Base-by-base conservation (phyloP, 1,140 invertebrate genomes). In the Leptopilina boulardi region DNA sequence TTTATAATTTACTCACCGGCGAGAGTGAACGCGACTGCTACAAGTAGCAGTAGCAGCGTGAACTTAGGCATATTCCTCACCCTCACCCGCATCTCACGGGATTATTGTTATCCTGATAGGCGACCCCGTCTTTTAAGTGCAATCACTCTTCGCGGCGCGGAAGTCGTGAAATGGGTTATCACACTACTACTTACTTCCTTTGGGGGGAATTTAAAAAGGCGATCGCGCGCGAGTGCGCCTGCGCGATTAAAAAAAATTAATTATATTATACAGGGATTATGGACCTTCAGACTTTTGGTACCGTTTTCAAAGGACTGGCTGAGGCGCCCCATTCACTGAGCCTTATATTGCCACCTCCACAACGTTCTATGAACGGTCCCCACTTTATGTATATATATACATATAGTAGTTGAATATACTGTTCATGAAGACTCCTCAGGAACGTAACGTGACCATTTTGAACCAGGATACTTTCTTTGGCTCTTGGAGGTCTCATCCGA, bases 321-420 rank as follows among this genome's bases (percentile, higher is more conserved):
- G 84, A 83, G 83, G 81, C 87, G 81, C 85, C 87, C 84, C 86
- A 89, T 85, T 86, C 83, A 80, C 77, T 81, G 76, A 78, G 85
- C 85, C 84, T 91, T 91, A 91, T 91, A 91, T 91, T 91, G 83
- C 89, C 89, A 91, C 90, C 89, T 87, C 90, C 88, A 91, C 87
- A 71, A 66, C 56, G 70, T 78, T 75, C 78, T 78, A 78, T 80
- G 76, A 80, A 81, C 75, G 74, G 80, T 76, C 80, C 83, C 85
- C 86, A 80, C 83, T 75, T 86, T 84, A 38, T 38, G 9, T 38
- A 38, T 38, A 6, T 34, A 34, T 34, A 34, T 38, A 38, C 9
- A 38, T 38, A 38, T 38, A 38, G 34, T 80, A n/a, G n/a, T n/a
- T n/a, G 76, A 78, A 77, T 79, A 71, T 51, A 73, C 74, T 80